phyloP scores from a whole-genome alignment of 2,888 invertebrate genomes.

The Coenonympha glycerion region DNA sequence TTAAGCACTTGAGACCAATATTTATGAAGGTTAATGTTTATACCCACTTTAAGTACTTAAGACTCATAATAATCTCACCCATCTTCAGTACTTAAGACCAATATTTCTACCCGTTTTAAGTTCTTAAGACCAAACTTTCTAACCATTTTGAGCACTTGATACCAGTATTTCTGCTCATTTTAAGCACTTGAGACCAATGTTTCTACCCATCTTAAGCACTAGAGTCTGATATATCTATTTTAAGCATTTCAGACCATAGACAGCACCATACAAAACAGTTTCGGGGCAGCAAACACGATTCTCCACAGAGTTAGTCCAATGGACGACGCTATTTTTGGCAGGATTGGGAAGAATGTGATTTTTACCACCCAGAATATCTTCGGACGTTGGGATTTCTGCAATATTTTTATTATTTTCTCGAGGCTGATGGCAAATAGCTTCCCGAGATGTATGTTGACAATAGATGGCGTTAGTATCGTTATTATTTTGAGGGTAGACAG shows the following conservation, averaged over 20 bases:
- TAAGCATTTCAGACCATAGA: conserved; percentile 19
- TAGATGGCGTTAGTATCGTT: not conserved
- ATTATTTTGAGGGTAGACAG: not conserved
- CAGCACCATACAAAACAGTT: conserved; percentile 20
- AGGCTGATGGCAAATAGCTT: conserved; percentile 18
- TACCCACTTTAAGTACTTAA: too few species aligned
- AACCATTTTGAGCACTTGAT: too few species aligned
- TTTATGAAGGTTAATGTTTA: too few species aligned
- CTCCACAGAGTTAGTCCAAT: conserved; percentile 23
- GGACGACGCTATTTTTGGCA: conserved; percentile 14
- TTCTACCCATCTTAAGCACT: conserved; percentile 17
- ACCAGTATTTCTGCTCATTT: too few species aligned
- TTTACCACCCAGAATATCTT: not conserved
- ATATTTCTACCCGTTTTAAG: too few species aligned
- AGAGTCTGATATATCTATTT: conserved; percentile 20
- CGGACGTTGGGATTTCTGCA: not conserved
- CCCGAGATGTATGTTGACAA: not conserved
- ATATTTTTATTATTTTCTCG: conserved; percentile 8
- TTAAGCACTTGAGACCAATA: too few species aligned
- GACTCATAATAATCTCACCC: too few species aligned
- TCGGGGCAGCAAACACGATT: conserved; percentile 21
- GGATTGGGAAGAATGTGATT: not conserved
- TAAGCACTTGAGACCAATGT: too few species aligned
- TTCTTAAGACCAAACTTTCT: too few species aligned
- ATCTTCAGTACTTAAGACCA: too few species aligned